phyloP scores from a whole-genome alignment of 2,113 vertebrate species.

The Himantopus leucocephalus region DNA sequence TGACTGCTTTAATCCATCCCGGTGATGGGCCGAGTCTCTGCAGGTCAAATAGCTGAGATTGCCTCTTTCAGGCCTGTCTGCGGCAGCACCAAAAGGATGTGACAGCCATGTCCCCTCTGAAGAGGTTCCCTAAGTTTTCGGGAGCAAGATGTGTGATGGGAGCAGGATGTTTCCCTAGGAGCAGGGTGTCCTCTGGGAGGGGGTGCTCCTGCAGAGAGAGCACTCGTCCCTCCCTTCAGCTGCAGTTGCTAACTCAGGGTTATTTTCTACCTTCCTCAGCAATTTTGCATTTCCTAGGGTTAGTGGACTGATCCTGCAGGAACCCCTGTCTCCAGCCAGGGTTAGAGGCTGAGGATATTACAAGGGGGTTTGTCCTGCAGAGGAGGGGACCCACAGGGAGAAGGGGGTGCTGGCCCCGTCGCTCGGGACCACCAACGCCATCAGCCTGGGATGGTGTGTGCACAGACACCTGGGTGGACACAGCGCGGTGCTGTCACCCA shows the following conservation, averaged over 20 bases:
- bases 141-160: not conserved
- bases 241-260: not conserved
- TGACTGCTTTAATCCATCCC: not conserved
- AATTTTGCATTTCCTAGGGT: not conserved
- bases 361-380: not conserved
- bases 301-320: not conserved
- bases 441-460: not conserved
- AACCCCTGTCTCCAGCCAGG: not conserved
- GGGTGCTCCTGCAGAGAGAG: not conserved
- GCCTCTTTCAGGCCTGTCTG: not conserved
- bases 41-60: rapidly evolving
- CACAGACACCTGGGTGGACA: not conserved
- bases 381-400: not conserved
- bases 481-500: rapidly evolving
- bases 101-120: not conserved
- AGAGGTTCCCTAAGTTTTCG: not conserved
- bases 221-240: not conserved
- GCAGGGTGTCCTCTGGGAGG: not conserved
- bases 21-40: not conserved
- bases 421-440: not conserved
- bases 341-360: not conserved
- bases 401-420: not conserved
- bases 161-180: not conserved
- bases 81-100: not conserved
- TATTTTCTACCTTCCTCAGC: not conserved